These are phyloP conservation scores for Geodia barretti DNA, from an alignment of 37 sponge, comb jelly and placozoan genomes.

Conservation along the genomic window DNA sequence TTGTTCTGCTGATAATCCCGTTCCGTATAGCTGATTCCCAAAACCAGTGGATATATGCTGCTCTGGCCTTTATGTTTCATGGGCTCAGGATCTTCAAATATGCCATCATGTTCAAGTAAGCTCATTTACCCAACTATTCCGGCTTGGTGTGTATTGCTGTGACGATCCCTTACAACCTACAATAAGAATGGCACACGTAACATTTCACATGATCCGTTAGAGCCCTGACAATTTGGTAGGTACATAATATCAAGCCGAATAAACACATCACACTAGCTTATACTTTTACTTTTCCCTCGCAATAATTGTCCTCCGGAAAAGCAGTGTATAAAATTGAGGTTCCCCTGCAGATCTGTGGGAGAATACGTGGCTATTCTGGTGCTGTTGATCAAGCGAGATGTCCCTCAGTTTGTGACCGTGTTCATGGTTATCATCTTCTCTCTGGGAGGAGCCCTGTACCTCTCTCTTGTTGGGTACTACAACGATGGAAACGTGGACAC, in stretches of 20 bases:
- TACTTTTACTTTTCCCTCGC: too few species aligned
- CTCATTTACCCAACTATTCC: too few species aligned
- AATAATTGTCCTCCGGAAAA: too few species aligned
- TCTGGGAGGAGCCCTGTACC: constrained; percentile 10
- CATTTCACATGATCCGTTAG: too few species aligned
- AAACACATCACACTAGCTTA: too few species aligned
- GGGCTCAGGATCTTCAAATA: constrained; percentile 10
- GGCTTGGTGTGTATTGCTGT: too few species aligned
- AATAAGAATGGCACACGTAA: too few species aligned
- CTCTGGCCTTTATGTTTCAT: constrained; percentile 11
- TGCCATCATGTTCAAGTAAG: neutral
- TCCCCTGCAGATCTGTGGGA: neutral
- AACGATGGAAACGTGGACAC: neutral
- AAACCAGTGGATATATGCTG: constrained; percentile 13
- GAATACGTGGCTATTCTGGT: constrained; percentile 5
- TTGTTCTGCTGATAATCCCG: constrained; percentile 3
- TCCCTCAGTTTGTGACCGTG: neutral
- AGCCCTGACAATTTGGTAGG: too few species aligned
- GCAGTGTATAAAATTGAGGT: too few species aligned
- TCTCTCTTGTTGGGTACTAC: constrained; percentile 2
- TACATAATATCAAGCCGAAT: too few species aligned
- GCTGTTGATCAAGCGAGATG: constrained; percentile 1
- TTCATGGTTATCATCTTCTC: neutral
- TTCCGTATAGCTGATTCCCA: neutral
- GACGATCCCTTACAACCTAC: neutral